Base-by-base conservation (phyloP, 2,797 vertebrate species). In the Chaetophractus vellerosus region DNA sequence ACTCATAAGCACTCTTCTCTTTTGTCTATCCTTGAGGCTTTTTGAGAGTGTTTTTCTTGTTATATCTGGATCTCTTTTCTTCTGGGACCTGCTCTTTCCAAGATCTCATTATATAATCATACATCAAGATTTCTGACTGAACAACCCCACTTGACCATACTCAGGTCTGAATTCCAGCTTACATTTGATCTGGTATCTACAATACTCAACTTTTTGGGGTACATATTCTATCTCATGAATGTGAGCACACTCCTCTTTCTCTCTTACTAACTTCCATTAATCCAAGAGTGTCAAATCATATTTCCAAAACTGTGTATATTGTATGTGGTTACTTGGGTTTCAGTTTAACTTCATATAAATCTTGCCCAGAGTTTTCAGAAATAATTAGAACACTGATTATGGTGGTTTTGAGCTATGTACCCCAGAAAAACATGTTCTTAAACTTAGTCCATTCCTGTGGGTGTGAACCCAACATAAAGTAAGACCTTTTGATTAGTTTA, bases 341-440 rank as follows among this genome's bases (percentile, higher is more conserved):
- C n/a, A 48, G 5, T 86, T 81, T 93, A 50, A 14, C 18, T 82
- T 72, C 28, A 55, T 36, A 55, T 91, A 86, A 86, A 93, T 88
- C 1, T 9, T 31, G 21, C 26, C 26, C 31, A n/a, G 1, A 57
- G 61, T 52, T 91, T 82, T 72, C 68, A 91, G 41, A 82, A 57
- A 63, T 82, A 71, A 45, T 57, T 61, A 50, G 72, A 79, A 57
- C 6, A 31, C 38, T 15, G 45, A 45, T 45, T 45, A 45, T 45
- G 45, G 45, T 45, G 45, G 45, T 45, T 45, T 45, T 45, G 45
- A 45, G 45, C 45, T 45, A 45, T 45, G 8, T 45, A 45, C 45
- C 45, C 45, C 45, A 45, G 45, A 45, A 45, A 45, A 45, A 45
- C 45, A 45, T 45, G 45, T 45, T 45, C 45, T 45, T 45, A 45